A percentile compares a stretch with the other conserved stretches of the same genome.
Conservation (phyloP, 2,888 invertebrate species). For the Schizaphis graminum region DNA sequence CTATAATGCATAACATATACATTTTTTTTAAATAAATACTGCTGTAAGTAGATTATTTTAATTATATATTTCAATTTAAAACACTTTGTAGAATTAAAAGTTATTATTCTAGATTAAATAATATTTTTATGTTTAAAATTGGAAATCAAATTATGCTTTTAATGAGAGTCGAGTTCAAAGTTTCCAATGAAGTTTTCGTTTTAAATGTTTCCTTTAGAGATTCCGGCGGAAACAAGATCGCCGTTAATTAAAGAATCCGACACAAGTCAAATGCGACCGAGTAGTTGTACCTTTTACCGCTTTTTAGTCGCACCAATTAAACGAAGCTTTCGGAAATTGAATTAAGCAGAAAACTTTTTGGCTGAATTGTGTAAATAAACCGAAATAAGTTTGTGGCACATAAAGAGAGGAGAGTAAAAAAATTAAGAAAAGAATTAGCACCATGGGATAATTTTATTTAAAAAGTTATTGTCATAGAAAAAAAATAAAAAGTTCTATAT, state of each 20-base stretch:
- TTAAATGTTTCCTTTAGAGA: constrained; percentile 56
- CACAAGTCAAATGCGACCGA: constrained; percentile 61
- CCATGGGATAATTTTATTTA: constrained; percentile 51
- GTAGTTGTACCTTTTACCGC: constrained; percentile 57
- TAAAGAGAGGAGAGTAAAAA: constrained; percentile 23
- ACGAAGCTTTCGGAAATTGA: constrained; percentile 50
- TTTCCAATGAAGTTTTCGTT: constrained; percentile 39
- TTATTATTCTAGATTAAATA: background rate
- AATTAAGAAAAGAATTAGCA: constrained; percentile 49
- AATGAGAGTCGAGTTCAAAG: constrained; percentile 21
- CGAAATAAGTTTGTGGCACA: constrained; percentile 54
- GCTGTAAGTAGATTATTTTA: background rate
- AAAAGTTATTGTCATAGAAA: constrained; percentile 51
- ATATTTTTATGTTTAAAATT: background rate
- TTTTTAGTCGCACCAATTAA: constrained; percentile 64
- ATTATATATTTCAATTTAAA: background rate
- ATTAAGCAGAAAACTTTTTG: constrained; percentile 63
- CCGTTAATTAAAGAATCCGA: constrained; percentile 63
- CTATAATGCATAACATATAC: background rate
- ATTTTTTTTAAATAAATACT: background rate
- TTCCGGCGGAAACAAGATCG: constrained; percentile 46
- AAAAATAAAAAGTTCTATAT: constrained; percentile 50
- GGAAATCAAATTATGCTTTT: constrained; percentile 42
- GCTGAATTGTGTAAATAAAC: constrained; percentile 57
- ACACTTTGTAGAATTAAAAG: background rate